Evolutionary conservation across 2,797 vertebrate genomes (phyloP).

Genomic region (Tapirus indicus): DNA sequence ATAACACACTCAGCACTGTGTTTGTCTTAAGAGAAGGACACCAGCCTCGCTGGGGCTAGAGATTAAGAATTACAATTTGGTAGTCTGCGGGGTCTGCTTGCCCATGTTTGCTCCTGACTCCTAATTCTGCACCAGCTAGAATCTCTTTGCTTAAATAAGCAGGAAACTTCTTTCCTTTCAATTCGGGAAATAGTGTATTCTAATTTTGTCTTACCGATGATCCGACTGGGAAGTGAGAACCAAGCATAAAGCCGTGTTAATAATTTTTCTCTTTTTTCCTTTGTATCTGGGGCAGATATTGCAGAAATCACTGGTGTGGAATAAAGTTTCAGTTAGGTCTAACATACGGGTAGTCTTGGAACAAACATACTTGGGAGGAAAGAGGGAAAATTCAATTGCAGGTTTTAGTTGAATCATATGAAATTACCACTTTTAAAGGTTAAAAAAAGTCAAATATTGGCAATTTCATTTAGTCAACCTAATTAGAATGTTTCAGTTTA

Average conservation of each 20-base stretch:
- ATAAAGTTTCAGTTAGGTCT: conserved; percentile 25
- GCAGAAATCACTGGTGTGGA: not conserved
- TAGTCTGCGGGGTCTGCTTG: not conserved
- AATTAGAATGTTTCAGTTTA: conserved; percentile 6
- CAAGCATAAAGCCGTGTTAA: not conserved
- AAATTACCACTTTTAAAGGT: conserved; percentile 30
- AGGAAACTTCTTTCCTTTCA: not conserved
- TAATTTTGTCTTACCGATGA: not conserved
- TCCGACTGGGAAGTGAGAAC: not conserved
- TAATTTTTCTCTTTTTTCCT: not conserved
- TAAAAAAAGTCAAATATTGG: conserved; percentile 14
- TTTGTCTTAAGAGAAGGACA: not conserved
- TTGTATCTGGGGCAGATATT: not conserved
- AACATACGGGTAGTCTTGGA: not conserved
- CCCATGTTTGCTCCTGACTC: not conserved
- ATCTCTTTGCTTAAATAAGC: not conserved
- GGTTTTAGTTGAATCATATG: conserved; percentile 15
- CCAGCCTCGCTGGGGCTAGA: not conserved
- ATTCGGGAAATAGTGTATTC: not conserved
- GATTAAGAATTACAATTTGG: not conserved
- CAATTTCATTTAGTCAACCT: not conserved
- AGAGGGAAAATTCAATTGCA: not conserved
- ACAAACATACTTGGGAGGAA: not conserved
- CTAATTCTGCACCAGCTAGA: not conserved
- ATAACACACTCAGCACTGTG: not conserved